phyloP scores from a whole-genome alignment of 2,113 vertebrate species.

The Dasypus novemcinctus region DNA sequence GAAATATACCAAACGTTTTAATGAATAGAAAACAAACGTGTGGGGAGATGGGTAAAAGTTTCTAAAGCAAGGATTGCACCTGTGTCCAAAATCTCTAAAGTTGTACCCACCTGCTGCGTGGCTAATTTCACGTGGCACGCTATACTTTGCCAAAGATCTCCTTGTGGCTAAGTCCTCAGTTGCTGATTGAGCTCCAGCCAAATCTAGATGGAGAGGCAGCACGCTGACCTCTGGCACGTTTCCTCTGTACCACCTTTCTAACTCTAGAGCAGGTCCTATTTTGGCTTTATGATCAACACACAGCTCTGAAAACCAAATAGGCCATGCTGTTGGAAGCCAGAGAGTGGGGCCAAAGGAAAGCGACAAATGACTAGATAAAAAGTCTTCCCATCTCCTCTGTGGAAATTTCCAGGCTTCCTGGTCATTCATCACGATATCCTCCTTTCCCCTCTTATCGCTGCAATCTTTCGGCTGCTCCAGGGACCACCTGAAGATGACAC shows the following conservation, averaged over 20 bases:
- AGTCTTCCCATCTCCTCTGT: neutral
- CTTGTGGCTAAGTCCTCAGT: neutral
- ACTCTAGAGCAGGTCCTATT: slow-evolving; percentile 38
- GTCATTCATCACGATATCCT: slow-evolving; percentile 70
- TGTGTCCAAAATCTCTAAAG: neutral
- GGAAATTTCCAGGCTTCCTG: slow-evolving; percentile 37
- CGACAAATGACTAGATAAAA: neutral
- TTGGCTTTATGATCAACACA: slow-evolving; percentile 63
- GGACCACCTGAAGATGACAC: slow-evolving; percentile 46
- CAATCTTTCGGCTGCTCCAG: slow-evolving; percentile 28
- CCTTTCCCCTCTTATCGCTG: slow-evolving; percentile 26
- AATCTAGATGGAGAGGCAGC: slow-evolving; percentile 31
- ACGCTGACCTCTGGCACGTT: slow-evolving; percentile 60
- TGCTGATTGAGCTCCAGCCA: slow-evolving; percentile 36
- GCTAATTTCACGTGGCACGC: neutral
- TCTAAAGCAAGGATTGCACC: neutral
- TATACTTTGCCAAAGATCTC: neutral
- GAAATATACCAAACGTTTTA: neutral
- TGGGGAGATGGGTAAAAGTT: neutral
- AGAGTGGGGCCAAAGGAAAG: neutral
- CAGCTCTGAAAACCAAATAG: slow-evolving; percentile 51
- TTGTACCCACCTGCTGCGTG: neutral
- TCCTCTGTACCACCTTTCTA: slow-evolving; percentile 62
- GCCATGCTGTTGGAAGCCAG: neutral
- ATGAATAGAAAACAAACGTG: neutral